Evolutionary conservation across 2,888 invertebrate species (phyloP).

Genomic region (Eupithecia subumbrata): DNA sequence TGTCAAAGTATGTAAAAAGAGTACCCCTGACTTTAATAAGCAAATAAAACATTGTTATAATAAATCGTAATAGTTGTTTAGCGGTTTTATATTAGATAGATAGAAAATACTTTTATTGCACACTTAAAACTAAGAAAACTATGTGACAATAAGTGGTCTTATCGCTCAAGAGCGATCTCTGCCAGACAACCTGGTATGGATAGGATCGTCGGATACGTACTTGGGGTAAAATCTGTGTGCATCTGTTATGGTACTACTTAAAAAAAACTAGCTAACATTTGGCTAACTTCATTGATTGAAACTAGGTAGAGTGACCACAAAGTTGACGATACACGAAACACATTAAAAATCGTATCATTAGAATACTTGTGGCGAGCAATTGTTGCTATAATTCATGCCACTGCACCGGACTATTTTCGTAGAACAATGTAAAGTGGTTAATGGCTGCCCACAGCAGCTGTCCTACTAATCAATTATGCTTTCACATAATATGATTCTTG

Average conservation of each 20-base stretch:
- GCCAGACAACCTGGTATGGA: too few species aligned
- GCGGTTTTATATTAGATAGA: neutral
- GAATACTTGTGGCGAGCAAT: conserved; percentile 26
- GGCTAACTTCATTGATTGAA: neutral
- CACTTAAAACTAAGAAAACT: too few species aligned
- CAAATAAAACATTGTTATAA: neutral
- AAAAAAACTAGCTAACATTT: too few species aligned
- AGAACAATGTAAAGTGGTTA: conserved; percentile 63
- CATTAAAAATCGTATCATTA: conserved; percentile 20
- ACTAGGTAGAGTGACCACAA: neutral
- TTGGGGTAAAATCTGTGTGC: too few species aligned
- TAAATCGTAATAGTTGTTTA: neutral
- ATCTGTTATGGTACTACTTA: too few species aligned
- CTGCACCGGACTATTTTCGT: conserved; percentile 51
- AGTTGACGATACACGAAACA: neutral
- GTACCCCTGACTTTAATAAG: neutral
- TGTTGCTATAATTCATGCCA: conserved; percentile 32
- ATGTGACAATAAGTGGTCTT: too few species aligned
- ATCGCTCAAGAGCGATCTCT: too few species aligned
- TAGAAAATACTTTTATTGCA: too few species aligned
- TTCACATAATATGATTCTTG: conserved; percentile 74
- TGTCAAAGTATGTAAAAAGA: neutral
- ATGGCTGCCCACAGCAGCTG: conserved; percentile 73
- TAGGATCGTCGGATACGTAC: too few species aligned
- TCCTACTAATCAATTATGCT: conserved; percentile 74